Percentiles rank a stretch among this genome's conserved stretches.
These are phyloP conservation scores for Noturus placidus DNA, from an alignment of 2,113 vertebrate species.

Conservation along the genomic window DNA sequence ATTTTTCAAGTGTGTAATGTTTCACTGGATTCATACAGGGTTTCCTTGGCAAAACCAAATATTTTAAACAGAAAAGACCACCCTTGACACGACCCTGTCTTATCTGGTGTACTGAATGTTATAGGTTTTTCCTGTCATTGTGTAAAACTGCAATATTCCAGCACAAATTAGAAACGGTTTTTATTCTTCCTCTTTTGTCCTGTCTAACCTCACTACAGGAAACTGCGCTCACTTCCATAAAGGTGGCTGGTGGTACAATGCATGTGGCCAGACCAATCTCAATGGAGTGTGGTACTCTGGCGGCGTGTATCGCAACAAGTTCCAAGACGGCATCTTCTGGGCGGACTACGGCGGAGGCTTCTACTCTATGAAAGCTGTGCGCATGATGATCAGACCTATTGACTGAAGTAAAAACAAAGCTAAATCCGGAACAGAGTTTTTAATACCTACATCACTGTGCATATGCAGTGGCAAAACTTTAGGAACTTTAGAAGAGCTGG, in stretches of 20 bases:
- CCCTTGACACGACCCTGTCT: not conserved
- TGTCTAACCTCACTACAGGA: conserved; percentile 68
- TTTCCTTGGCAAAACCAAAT: not conserved
- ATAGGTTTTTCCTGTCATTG: not conserved
- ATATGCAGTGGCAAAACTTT: not conserved
- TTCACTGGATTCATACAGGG: not conserved
- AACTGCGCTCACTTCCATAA: conserved; percentile 99
- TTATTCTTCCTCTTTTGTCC: not conserved
- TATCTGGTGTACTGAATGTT: not conserved
- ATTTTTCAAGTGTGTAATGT: not conserved
- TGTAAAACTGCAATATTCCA: not conserved
- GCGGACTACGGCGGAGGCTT: conserved; percentile 96
- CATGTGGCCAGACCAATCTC: conserved; percentile 92
- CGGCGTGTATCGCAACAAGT: conserved; percentile 95
- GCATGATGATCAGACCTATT: conserved; percentile 94
- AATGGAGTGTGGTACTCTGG: conserved; percentile 97
- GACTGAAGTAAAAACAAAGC: conserved; percentile 70
- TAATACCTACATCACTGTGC: not conserved
- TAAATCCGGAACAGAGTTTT: not conserved
- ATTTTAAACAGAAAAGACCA: not conserved
- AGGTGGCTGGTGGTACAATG: conserved; percentile 98
- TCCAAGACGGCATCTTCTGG: conserved; percentile 97
- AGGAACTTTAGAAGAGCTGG: not conserved
- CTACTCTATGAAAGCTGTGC: conserved; percentile 91
- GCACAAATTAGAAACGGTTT: not conserved